Conservation (phyloP, 1,140 invertebrate species). For the Drosophila funebris region DNA sequence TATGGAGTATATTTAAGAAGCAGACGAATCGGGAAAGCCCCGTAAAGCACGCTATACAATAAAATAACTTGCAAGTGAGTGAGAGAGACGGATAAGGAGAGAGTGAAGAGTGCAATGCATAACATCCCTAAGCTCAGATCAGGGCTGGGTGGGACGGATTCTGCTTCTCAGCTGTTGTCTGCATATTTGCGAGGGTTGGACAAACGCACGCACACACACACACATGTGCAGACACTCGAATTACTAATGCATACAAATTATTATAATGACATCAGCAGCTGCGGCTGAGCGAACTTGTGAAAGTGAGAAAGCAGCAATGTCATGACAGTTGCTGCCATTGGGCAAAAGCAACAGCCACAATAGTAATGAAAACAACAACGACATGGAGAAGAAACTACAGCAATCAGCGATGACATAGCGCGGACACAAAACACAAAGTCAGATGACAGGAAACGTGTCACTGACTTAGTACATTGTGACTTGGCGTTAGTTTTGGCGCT, state of each 20-base stretch:
- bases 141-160: conserved; percentile 1
- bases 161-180: conserved; percentile 39
- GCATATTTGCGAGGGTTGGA: conserved; percentile 49
- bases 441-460: conserved; percentile 64
- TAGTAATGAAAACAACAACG: neutral
- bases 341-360: neutral
- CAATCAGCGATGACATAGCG: conserved; percentile 47
- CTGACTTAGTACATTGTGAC: conserved; percentile 63
- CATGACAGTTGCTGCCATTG: conserved; percentile 37
- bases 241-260: conserved; percentile 74
- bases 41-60: conserved; percentile 34
- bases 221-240: conserved; percentile 21
- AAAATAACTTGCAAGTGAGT: neutral
- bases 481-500: conserved; percentile 62
- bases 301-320: conserved; percentile 64
- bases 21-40: conserved; percentile 6
- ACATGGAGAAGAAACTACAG: conserved; percentile 6
- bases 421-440: conserved; percentile 38
- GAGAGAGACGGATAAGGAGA: neutral
- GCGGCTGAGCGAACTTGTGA: conserved; percentile 53
- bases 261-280: conserved; percentile 68
- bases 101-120: conserved; percentile 6
- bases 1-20: neutral
- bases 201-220: neutral
- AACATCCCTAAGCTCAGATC: conserved; percentile 30